Percentiles rank a stretch among this genome's conserved stretches.
Conservation (phyloP, 2,888 invertebrate genomes). For the Drosophila lutescens region DNA sequence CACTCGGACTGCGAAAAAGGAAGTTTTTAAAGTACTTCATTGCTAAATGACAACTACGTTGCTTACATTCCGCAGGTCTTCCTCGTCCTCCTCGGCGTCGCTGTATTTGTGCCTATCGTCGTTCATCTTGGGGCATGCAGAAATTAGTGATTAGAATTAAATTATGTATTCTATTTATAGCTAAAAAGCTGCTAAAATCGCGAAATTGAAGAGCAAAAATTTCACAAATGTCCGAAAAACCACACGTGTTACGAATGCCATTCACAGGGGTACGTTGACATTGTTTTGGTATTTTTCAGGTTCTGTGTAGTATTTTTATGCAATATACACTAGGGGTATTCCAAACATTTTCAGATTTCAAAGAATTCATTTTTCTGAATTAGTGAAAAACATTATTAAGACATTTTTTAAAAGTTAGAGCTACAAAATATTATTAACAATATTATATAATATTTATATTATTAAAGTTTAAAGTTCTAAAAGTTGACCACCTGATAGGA, state of each 20-base stretch:
- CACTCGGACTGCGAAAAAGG: constrained; percentile 63
- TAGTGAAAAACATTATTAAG: too few relatives aligned
- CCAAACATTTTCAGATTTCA: too few relatives aligned
- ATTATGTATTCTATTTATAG: background rate
- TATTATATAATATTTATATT: too few relatives aligned
- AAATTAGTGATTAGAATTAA: background rate
- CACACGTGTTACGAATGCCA: constrained; percentile 46
- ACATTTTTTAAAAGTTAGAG: too few relatives aligned
- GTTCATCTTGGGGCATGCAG: constrained; percentile 39
- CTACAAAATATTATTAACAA: too few relatives aligned
- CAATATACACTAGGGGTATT: too few relatives aligned
- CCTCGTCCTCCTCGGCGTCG: constrained; percentile 82
- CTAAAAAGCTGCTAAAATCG: background rate
- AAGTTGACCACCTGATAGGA: background rate
- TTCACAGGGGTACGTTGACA: constrained; percentile 35
- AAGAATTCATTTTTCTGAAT: too few relatives aligned
- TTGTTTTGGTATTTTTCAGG: constrained; percentile 56
- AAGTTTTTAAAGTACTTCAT: background rate
- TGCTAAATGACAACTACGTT: background rate
- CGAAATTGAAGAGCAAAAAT: background rate
- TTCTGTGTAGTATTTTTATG: background rate
- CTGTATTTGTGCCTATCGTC: constrained; percentile 80
- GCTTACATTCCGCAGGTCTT: constrained; percentile 51
- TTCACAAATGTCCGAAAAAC: constrained; percentile 10
- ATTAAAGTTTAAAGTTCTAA: too few relatives aligned